Base-by-base conservation (phyloP, 2,797 vertebrate species). In the Coranthus polyacanthus region DNA sequence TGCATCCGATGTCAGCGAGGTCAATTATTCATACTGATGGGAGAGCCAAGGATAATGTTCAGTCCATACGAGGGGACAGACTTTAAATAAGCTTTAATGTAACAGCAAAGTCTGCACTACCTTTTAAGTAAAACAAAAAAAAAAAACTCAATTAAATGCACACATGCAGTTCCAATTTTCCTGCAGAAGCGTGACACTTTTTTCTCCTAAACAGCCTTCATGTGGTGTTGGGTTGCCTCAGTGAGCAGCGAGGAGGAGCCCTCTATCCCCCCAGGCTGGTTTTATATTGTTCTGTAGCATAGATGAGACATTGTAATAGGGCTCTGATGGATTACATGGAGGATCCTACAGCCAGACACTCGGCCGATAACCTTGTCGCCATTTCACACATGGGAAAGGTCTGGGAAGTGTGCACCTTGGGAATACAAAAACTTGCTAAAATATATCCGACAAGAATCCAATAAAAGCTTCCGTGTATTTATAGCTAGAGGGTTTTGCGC, bases 311-410 rank as follows among this genome's bases (percentile, higher is more conserved):
- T 61, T 71, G 82, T 89, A 85, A 86, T 38, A 21, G 50, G 66
- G 68, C 83, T 84, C 74, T 88, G 87, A 88, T 85, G 82, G 75
- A 89, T 90, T 81, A 81, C 79, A 84, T 49, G 7, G 62, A 60
- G 50, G 59, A 68, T 50, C 67, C 61, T 62, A 9, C 55, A 36
- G 78, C 78, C 72, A 77, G 83, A 75, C 51, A 20, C 61, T 34
- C 36, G 38, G 58, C 49, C 7, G 68, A 76, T 87, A 79, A 79
- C 88, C 67, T 72, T 41, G 63, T 75, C 45, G 12, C 60, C 47
- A 75, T 71, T 57, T 69, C 46, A 42, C 76, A 78, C 59, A 29
- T 50, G 67, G 67, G 67, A 72, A 36, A 65, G 42, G 66, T 69
- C 67, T 59, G 44, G 72, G 46, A 69, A 74, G 55, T 26, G 67